Evolutionary conservation across 2,113 vertebrate genomes (phyloP).

Genomic region (Manacus vitellinus): DNA sequence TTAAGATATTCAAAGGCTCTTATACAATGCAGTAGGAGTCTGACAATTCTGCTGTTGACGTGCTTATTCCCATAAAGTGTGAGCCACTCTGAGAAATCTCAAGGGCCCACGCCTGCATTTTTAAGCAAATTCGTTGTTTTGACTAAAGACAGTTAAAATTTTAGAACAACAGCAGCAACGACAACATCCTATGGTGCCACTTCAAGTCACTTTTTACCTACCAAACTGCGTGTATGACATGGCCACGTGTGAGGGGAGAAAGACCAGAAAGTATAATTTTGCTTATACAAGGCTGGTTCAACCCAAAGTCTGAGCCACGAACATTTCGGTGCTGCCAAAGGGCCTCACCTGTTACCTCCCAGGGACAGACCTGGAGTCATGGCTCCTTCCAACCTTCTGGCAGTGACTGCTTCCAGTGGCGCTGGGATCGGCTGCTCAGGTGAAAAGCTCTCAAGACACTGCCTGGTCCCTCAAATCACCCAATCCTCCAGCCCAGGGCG

Average conservation of each 20-base stretch:
- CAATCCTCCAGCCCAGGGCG: background rate
- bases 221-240: accelerated
- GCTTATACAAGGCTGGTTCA: background rate
- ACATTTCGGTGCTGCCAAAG: too few species aligned
- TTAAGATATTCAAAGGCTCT: background rate
- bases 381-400: background rate
- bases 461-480: background rate
- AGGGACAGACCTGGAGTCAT: background rate
- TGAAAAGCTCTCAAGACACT: background rate
- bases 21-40: background rate
- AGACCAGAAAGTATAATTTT: accelerated
- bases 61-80: background rate
- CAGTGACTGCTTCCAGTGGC: accelerated
- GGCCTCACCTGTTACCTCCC: background rate
- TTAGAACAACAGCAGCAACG: background rate
- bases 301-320: background rate
- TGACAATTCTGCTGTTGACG: background rate
- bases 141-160: background rate
- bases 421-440: background rate
- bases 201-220: background rate
- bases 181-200: background rate
- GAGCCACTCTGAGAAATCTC: background rate
- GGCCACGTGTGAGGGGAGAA: accelerated
- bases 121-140: background rate
- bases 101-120: background rate